These are phyloP conservation scores for Thalassaphorura encarpata DNA, from an alignment of 1,140 invertebrate genomes.

Conservation along the genomic window DNA sequence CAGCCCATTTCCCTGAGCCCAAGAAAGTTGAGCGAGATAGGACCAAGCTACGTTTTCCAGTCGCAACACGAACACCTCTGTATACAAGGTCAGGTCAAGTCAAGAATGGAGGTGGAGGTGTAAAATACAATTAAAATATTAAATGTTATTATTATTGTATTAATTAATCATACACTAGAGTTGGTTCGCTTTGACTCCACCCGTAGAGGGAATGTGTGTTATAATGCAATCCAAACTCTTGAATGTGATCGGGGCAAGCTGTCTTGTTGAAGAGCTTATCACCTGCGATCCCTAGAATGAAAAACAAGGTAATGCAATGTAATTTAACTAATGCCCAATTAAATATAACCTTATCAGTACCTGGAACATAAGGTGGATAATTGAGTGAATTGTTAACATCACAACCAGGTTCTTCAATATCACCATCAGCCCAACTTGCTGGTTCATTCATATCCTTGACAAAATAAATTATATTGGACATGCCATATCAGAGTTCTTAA, in stretches of 20 bases:
- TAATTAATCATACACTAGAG: constrained; percentile 38
- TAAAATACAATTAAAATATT: too few relatives aligned
- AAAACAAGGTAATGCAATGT: not conserved
- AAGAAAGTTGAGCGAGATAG: too few relatives aligned
- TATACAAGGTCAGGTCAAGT: too few relatives aligned
- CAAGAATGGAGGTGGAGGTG: too few relatives aligned
- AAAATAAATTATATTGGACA: too few relatives aligned
- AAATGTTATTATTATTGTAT: too few relatives aligned
- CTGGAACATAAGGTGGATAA: constrained; percentile 30
- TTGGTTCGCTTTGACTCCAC: constrained; percentile 40
- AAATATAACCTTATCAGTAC: constrained; percentile 7
- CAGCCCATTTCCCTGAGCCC: too few relatives aligned
- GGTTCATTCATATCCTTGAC: constrained; percentile 33
- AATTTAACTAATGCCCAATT: not conserved
- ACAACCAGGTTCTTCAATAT: constrained; percentile 21
- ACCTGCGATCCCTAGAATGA: constrained; percentile 10
- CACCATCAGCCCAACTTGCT: constrained; percentile 29
- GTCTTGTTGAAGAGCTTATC: constrained; percentile 32
- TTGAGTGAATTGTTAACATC: constrained; percentile 22
- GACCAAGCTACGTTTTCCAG: too few relatives aligned
- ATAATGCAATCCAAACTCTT: constrained; percentile 36
- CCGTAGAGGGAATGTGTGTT: constrained; percentile 40
- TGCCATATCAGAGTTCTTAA: too few relatives aligned
- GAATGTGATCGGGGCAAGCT: constrained; percentile 34
- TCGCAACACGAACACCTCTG: too few relatives aligned